Evolutionary conservation across 2,888 invertebrate species (phyloP), one percentile per base, ranked within the genome.

Genomic region (Cenopis cana): DNA sequence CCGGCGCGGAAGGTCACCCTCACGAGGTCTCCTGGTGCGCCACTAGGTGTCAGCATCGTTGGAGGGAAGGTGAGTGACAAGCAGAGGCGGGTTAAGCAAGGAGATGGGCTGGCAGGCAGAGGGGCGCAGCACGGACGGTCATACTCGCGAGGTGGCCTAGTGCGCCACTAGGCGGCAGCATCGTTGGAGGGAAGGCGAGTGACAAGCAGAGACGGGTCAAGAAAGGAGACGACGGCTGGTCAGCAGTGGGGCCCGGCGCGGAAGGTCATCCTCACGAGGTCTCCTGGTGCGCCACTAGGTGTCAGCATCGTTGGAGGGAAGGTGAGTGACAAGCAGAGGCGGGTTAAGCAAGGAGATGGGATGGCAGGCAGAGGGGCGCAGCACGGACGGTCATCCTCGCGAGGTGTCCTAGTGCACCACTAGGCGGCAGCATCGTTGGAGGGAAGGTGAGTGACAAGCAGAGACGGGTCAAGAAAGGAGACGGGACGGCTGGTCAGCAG

Each of bases 231-330:
- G 81, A 82, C 76, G 83, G 93, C 83, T 78, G 95, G 95, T 55
- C 96, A 96, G 82, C 96, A 97, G 76, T 98, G 98, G 98, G 98
- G 98, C 3, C 95, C 97, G 0, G 96, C 97, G 65, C 93, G 98
- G 73, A 93, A 94, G 12, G 97, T 98, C 55, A 94, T 96, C 75
- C 94, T 98, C 41, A 94, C 94, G 72, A 89, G 98, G 65, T 95
- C 95, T 38, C 96, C 96, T 49, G 95, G 96, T 76, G 84, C 88
- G 0, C 98, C 98, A 67, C 95, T 99, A 29, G 99, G 99, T 10
- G 98, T 99, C 86, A 98, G 98, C 89, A 99, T 99, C 79, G 98
- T 99, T 46, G 98, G 99, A 69, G 98, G 98, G 82, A 98, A 98
- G 95, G 97, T 98, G 85, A 87, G 90, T 55, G 14, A 17, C 29